A percentile compares a stretch with the other conserved stretches of the same genome.
Conservation (phyloP, 2,113 vertebrate species). For the Dryoscopus gambensis region DNA sequence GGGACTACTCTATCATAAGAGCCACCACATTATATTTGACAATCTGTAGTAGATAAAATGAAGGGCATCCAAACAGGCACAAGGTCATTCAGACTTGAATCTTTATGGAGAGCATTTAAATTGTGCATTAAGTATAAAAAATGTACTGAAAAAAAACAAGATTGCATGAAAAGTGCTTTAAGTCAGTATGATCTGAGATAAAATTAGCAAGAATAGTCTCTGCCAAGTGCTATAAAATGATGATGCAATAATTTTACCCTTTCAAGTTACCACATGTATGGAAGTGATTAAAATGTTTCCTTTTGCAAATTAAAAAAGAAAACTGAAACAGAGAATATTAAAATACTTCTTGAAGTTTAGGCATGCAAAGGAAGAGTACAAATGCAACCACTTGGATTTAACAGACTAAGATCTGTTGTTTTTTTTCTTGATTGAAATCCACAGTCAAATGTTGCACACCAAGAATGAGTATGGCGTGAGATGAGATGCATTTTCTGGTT, state of each 20-base stretch:
- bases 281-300: slow-evolving; percentile 41
- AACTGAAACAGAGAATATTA: not conserved
- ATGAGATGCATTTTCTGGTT: not conserved
- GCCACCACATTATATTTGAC: slow-evolving; percentile 31
- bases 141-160: not conserved
- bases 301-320: not conserved
- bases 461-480: rapidly evolving
- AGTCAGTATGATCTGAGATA: slow-evolving; percentile 27
- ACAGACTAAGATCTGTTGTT: not conserved
- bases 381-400: not conserved
- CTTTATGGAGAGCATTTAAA: slow-evolving; percentile 23
- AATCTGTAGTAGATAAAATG: slow-evolving; percentile 39
- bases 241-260: slow-evolving; percentile 61
- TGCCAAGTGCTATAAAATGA: slow-evolving; percentile 53
- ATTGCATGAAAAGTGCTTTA: slow-evolving; percentile 26
- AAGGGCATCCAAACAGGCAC: slow-evolving; percentile 47
- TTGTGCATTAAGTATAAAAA: slow-evolving; percentile 4
- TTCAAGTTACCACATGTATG: slow-evolving; percentile 49
- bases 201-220: slow-evolving; percentile 44
- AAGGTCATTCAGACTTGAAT: slow-evolving; percentile 39
- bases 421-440: not conserved
- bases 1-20: slow-evolving; percentile 30
- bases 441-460: not conserved
- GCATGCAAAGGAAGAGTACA: not conserved
- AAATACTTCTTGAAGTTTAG: not conserved